A percentile compares a stretch with the other conserved stretches of the same genome.
Evolutionary conservation across 2,888 invertebrate genomes (phyloP).

Genomic region (Tenthredo livida): DNA sequence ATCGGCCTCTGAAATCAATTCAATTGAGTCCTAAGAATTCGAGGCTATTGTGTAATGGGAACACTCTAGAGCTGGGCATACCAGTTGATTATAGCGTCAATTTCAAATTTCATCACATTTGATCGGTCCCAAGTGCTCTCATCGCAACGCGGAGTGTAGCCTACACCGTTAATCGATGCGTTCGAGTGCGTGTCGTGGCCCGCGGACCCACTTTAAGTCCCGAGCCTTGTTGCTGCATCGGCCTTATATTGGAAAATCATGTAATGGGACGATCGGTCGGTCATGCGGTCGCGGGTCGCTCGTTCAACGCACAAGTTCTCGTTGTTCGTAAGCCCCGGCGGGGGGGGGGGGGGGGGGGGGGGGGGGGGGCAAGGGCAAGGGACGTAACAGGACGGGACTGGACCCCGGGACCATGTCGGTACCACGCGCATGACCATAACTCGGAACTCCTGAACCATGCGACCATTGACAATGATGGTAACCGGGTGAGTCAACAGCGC

Average conservation of each 20-base stretch:
- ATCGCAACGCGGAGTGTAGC: neutral
- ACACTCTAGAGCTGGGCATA: neutral
- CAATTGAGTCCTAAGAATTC: neutral
- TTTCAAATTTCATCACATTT: constrained; percentile 41
- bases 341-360: too few species aligned
- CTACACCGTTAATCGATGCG: constrained; percentile 48
- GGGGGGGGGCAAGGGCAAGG: neutral
- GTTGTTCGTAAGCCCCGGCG: neutral
- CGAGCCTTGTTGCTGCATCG: constrained; percentile 26
- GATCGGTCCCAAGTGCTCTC: constrained; percentile 29
- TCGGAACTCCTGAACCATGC: neutral
- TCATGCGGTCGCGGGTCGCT: constrained; percentile 45
- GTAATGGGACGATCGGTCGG: constrained; percentile 45
- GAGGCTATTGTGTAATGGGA: constrained; percentile 2
- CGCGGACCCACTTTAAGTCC: constrained; percentile 37
- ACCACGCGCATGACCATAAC: constrained; percentile 42
- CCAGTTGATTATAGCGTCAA: constrained; percentile 15
- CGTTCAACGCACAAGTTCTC: constrained; percentile 32
- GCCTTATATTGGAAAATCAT: constrained; percentile 46
- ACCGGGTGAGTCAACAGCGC: neutral
- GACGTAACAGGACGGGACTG: neutral
- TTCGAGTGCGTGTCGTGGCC: constrained; percentile 40
- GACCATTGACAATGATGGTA: neutral
- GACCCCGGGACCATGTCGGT: constrained; percentile 13
- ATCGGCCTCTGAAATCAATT: constrained; percentile 5